Evolutionary conservation across 2,888 invertebrate species (phyloP), one percentile per base, ranked within the genome.

Genomic region (Machimus atricapillus): DNA sequence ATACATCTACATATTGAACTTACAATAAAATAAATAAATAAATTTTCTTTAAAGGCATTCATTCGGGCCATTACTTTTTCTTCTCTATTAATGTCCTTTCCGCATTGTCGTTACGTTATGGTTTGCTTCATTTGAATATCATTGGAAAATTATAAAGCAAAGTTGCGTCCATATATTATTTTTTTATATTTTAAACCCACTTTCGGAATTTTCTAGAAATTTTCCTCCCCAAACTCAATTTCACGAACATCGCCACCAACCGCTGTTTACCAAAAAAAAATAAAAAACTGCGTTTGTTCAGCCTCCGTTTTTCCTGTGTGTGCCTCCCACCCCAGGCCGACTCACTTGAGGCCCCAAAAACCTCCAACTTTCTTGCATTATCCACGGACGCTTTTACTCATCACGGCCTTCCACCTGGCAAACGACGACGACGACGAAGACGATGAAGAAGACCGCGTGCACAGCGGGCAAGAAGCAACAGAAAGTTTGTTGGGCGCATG

Each of bases 401-500:
- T 27, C 66, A 27, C 66, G 23, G 27, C 23, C 9, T 66, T 66
- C 66, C 52, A 56, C 52, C 79, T 79, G 79, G 31, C 6, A 52
- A 52, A 27, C 79, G 16, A 52, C 27, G 52, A 27, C 79, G 16
- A 52, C 27, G 52, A n/a, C n/a, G n/a, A n/a, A n/a, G n/a, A 27
- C 79, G 16, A 52, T 16, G 52, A 79, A 27, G 43, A 27, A 23
- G 23, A 27, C 79, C 52, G 46, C 79, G 79, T 46, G 79, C 52
- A 52, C 52, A n/a, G n/a, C 76, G 19, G 14, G 2, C 76, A 14
- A 79, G 27, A 52, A 79, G 27, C 79, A 27, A 16, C 16, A 79
- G 23, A n/a, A 78, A 79, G 23, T 79, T 79, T 31, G 52, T 31
- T 31, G 79, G 16, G 79, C 79, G 79, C 79, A 79, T 79, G 79